Base-by-base conservation (phyloP, 2,113 vertebrate species). In the Rhinopomastus cyanomelas region DNA sequence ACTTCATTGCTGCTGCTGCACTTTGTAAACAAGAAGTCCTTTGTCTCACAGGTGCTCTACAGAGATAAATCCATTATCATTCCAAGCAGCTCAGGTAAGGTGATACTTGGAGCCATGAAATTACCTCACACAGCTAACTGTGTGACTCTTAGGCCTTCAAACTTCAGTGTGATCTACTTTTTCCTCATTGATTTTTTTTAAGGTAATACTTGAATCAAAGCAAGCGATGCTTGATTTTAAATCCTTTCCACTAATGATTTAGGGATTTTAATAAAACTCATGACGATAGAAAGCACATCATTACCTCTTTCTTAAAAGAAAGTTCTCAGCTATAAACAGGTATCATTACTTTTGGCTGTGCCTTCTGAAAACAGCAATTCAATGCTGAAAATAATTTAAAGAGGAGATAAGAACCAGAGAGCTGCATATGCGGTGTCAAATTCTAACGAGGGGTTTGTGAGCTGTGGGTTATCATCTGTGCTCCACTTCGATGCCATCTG, bases 401-500 rank as follows among this genome's bases (percentile, higher is more conserved):
- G 84, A 78, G 64, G 88, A 80, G 71, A 76, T 76, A 78, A 93
- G 83, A 89, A 60, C 36, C 1, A 2, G 92, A 73, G 89, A 60
- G 32, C 79, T 68, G 82, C 44, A 19, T 46, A 18, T 4, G 0
- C 32, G 81, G 48, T 84, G 92, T 90, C 52, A 57, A 37, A 84
- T 80, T 69, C 13, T 78, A 85, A 88, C 32, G 59, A 85, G 87
- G 79, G 90, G 87, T 53, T 21, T 82, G 92, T 74, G 67, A 67
- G 71, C 75, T 83, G 59, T 51, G 92, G 42, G 81, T 84, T 93
- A 85, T 90, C 95, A 92, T 94, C 96, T 94, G 94, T 81, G 75
- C 64, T 81, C 82, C 26, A 19, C 76, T 94, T 87, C 55, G 34
- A 71, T 85, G 76, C 96, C 96, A 96, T 97, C 96, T 97, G 96